Conservation (phyloP, 1,140 invertebrate genomes). For the Lepeophtheirus salmonis region DNA sequence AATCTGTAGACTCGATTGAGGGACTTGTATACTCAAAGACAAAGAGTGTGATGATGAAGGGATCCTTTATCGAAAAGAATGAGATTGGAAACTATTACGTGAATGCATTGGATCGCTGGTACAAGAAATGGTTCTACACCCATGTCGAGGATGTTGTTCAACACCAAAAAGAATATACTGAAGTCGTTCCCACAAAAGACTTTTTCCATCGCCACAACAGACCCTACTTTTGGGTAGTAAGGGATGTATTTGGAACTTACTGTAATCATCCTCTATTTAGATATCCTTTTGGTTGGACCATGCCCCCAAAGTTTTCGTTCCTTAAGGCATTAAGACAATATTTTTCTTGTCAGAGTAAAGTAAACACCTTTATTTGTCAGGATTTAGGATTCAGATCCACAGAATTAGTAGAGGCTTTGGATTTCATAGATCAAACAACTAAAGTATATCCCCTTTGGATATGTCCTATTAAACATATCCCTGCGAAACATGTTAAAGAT, state of each 20-base stretch:
- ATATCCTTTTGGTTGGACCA: too few relatives aligned
- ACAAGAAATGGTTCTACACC: slow-evolving; percentile 60
- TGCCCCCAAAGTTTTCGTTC: slow-evolving; percentile 44
- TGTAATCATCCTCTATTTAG: too few relatives aligned
- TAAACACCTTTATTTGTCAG: neutral
- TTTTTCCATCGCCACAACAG: slow-evolving; percentile 60
- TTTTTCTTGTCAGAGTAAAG: slow-evolving; percentile 32
- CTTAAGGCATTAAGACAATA: slow-evolving; percentile 50
- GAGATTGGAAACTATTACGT: slow-evolving; percentile 32
- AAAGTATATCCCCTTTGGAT: slow-evolving; percentile 63
- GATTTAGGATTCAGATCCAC: slow-evolving; percentile 58
- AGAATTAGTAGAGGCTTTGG: slow-evolving; percentile 39
- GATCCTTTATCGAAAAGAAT: slow-evolving; percentile 23
- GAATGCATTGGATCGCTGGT: slow-evolving; percentile 51
- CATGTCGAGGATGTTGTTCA: neutral
- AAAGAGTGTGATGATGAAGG: slow-evolving; percentile 52
- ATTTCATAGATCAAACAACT: slow-evolving; percentile 46
- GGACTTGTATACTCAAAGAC: slow-evolving; percentile 42
- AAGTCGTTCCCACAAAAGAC: slow-evolving; percentile 54
- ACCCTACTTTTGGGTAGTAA: slow-evolving; percentile 64
- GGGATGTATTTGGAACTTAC: too few relatives aligned
- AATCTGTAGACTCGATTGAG: slow-evolving; percentile 46
- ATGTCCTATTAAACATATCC: slow-evolving; percentile 47
- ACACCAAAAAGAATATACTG: slow-evolving; percentile 25
- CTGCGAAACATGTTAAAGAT: slow-evolving; percentile 47